phyloP scores from a whole-genome alignment of 2,113 vertebrate species.

The Macquaria australasica region DNA sequence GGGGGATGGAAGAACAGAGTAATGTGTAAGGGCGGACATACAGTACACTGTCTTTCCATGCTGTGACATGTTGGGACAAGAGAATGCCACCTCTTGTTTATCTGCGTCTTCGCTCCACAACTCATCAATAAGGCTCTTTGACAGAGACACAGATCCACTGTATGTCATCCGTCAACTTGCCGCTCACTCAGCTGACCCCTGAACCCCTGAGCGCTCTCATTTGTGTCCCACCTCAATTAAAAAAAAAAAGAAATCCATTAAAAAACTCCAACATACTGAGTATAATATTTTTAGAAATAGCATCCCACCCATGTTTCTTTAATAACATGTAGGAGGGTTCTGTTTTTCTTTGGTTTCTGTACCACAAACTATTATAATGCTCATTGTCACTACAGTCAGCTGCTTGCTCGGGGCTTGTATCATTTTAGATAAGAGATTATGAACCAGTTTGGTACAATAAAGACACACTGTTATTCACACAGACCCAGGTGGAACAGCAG shows the following conservation, averaged over 20 bases:
- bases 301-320: conserved; percentile 4
- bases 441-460: conserved; percentile 13
- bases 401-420: background rate
- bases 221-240: conserved; percentile 24
- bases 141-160: conserved; percentile 54
- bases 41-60: conserved; percentile 58
- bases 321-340: background rate
- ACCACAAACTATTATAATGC: background rate
- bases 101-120: conserved; percentile 39
- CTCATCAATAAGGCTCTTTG: conserved; percentile 69
- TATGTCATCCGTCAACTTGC: conserved; percentile 43
- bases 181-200: conserved; percentile 42
- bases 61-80: conserved; percentile 52
- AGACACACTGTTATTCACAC: conserved; percentile 47
- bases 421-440: conserved; percentile 22
- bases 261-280: conserved; percentile 4
- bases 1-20: conserved; percentile 57
- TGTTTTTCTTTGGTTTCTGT: background rate
- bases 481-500: conserved; percentile 60
- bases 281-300: conserved; percentile 20
- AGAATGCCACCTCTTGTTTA: conserved; percentile 72
- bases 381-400: background rate
- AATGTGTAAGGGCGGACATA: conserved; percentile 56
- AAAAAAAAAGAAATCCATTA: conserved; percentile 50
- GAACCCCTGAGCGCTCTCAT: background rate